Base-by-base conservation (phyloP, 2,797 vertebrate species). In the Potorous gilbertii region DNA sequence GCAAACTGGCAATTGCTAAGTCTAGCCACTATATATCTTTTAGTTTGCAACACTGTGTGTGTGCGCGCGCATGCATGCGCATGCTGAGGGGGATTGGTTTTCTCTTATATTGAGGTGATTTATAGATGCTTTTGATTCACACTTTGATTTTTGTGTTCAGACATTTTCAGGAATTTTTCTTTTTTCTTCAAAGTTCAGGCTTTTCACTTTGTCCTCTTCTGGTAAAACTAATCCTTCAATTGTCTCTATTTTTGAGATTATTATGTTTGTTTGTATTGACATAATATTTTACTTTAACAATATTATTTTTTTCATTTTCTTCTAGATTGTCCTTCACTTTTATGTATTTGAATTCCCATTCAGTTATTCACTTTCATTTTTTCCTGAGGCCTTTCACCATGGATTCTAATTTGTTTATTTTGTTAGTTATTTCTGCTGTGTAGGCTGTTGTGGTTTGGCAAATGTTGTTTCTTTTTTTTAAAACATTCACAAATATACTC, bases 11-110 rank as follows among this genome's bases (percentile, higher is more conserved):
- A 81, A 10, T 3, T n/a, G 21, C 40, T 81, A 27, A 81, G 46
- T 24, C 21, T 46, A 81, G 18, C 40, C 9, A 81, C 21, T 10
- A 10, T 81, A 6, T 81, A 29, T 8, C 3, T 46, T 81, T 81
- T 46, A 46, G 40, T 27, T 81, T 46, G 18, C n/a, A 40, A 24
- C 0, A 9, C 0, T 18, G 3, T 16, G 2, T 4, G 4, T 4
- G 55, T 18, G 55, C 2, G 16, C 3, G 2, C 0, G 4, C 0
- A 18, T 18, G 55, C 2, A 0, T 16, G 0, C 0, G 4, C 0
- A 16, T 18, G 55, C 2, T 10, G 9, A 10, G 56, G 1, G 4
- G 56, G 1, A 1, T 24, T 46, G 2, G 18, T 46, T 21, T 81
- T 81, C 6, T 40, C n/a, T 40, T 40, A 6, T 10, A 21, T 12